These are phyloP conservation scores for Blastomussa wellsi DNA, from an alignment of 92 coral and sea anemone species.

Conservation along the genomic window DNA sequence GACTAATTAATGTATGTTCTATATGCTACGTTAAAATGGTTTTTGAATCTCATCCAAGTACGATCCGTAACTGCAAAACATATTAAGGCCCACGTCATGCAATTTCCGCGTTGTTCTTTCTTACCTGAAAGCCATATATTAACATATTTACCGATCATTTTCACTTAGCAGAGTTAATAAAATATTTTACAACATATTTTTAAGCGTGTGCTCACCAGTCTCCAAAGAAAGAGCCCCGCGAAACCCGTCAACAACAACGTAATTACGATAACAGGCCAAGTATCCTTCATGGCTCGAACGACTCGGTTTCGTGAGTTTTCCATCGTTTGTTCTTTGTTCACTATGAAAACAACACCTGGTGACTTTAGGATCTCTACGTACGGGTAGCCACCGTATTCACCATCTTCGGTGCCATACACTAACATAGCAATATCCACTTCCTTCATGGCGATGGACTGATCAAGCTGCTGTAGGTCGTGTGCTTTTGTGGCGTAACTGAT, in stretches of 20 bases:
- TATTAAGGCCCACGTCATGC: neutral
- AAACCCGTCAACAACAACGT: conserved; percentile 24
- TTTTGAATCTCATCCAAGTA: neutral
- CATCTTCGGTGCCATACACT: conserved; percentile 20
- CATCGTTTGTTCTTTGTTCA: conserved; percentile 12
- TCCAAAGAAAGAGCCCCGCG: conserved; percentile 38
- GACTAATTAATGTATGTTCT: no score
- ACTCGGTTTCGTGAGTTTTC: conserved; percentile 1
- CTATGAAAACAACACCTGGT: conserved; percentile 41
- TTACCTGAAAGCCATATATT: neutral
- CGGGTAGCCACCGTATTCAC: conserved; percentile 12
- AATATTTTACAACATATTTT: neutral
- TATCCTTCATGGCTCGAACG: conserved; percentile 20
- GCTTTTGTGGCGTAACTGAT: neutral
- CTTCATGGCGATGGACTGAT: neutral
- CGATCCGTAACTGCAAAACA: neutral
- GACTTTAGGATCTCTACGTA: conserved; percentile 38
- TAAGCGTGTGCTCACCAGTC: conserved; percentile 21
- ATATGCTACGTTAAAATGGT: neutral
- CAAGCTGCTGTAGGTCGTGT: neutral
- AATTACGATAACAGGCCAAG: conserved; percentile 38
- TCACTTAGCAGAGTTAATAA: neutral
- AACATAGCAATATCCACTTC: conserved; percentile 21
- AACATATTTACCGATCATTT: conserved; percentile 4
- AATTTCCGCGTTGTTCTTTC: neutral